Evolutionary conservation across 1,140 invertebrate species (phyloP), one percentile per base, ranked within the genome.

Genomic region (Luehdorfia chinensis): DNA sequence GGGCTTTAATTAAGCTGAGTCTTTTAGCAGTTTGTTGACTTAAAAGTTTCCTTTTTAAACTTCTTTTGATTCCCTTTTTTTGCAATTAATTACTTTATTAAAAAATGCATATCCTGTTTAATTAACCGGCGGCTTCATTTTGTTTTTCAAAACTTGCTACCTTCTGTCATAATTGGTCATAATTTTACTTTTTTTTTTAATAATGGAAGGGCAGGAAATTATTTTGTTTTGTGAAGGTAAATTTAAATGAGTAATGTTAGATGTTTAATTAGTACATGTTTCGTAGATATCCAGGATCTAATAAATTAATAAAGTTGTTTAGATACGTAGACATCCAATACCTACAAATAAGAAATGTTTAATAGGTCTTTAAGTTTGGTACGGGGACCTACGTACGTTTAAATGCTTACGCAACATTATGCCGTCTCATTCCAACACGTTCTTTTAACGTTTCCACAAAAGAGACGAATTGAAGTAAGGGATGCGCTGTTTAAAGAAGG

Each of bases 401-500:
- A 31, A 44, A 46, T 13, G 50, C 31, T 58, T 59, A 61, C 23
- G 39, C 55, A 55, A 51, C 34, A 34, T 50, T 28, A 19, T 51
- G 37, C 44, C 58, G 49, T 81, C 78, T 61, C 63, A 36, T 41
- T 79, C 59, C 31, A 23, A 9, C 50, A 43, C 32, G 15, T 12
- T n/a, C 34, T 11, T n/a, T 43, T 54, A 53, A 3, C 19, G 14
- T 37, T 52, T 47, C 55, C 16, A 48, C 51, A 66, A 78, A 64
- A 73, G 73, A 66, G 73, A 80, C 57, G 41, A 60, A 64, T 55
- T 70, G 53, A 67, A 70, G 66, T 57, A 68, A 64, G 63, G 57
- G 49, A 61, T 52, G 61, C 45, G 46, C 66, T 67, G 72, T 74
- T 67, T 76, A 57, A 67, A n/a, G n/a, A 74, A 79, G 72, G 77